phyloP scores from a whole-genome alignment of 1,140 invertebrate genomes.

The Eumaeus atala region DNA sequence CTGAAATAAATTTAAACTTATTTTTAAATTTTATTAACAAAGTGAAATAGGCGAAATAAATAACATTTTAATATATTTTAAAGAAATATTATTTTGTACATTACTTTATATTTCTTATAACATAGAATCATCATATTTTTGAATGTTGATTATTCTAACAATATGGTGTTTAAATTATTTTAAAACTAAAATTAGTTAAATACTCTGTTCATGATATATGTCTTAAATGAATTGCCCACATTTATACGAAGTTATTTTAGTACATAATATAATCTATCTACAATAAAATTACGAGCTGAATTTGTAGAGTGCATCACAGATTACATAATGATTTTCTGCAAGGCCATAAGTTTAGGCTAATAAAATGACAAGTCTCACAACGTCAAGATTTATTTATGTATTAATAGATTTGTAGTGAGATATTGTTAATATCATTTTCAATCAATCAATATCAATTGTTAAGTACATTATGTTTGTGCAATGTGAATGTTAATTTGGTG shows the following conservation, averaged over 20 bases:
- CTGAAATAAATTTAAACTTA: conserved; percentile 41
- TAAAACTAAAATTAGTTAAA: conserved; percentile 18
- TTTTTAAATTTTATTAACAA: conserved; percentile 62
- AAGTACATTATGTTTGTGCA: conserved; percentile 50
- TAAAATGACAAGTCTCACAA: conserved; percentile 37
- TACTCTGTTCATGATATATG: conserved; percentile 15
- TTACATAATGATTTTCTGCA: conserved; percentile 53
- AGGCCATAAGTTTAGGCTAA: conserved; percentile 46
- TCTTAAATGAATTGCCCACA: conserved; percentile 36
- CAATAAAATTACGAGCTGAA: conserved; percentile 53
- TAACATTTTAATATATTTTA: conserved; percentile 69
- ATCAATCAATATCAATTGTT: conserved; percentile 38
- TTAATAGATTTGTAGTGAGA: conserved; percentile 10
- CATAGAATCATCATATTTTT: conserved; percentile 24
- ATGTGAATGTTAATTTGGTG: conserved; percentile 23
- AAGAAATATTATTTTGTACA: conserved; percentile 71
- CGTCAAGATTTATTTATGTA: conserved; percentile 3
- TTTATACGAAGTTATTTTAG: conserved; percentile 15
- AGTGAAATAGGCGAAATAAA: conserved; percentile 71
- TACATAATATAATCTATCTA: conserved; percentile 26
- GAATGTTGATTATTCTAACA: conserved; percentile 12
- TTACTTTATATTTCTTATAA: conserved; percentile 52
- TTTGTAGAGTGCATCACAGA: conserved; percentile 69
- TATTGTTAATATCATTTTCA: conserved; percentile 33
- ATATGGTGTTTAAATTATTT: conserved; percentile 15